Conservation (phyloP, 2,113 vertebrate species). For the Arothron firmamentum region DNA sequence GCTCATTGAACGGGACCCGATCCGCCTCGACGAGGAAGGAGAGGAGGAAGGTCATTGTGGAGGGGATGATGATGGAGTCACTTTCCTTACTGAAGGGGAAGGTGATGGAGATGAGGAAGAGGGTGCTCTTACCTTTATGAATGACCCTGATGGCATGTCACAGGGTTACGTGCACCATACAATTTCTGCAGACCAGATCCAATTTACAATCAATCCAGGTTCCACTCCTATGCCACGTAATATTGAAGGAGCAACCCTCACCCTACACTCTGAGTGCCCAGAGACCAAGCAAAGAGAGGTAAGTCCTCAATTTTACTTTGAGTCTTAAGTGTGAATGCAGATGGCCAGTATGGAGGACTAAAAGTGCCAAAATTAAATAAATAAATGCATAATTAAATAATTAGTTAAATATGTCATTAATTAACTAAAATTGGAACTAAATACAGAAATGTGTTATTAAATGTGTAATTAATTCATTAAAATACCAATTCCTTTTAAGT, state of each 20-base stretch:
- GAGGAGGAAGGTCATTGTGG: conserved; percentile 86
- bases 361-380: too few relatives aligned
- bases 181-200: conserved; percentile 97
- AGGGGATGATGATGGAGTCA: conserved; percentile 79
- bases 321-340: background rate
- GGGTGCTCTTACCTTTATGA: conserved; percentile 85
- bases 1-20: conserved; percentile 94
- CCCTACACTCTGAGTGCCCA: conserved; percentile 95
- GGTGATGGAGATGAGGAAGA: conserved; percentile 84
- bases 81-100: conserved; percentile 87
- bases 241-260: conserved; percentile 96
- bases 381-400: too few relatives aligned
- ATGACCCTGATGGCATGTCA: conserved; percentile 90
- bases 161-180: conserved; percentile 99
- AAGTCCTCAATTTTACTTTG: conserved; percentile 19
- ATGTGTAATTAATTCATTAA: too few relatives aligned
- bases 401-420: too few relatives aligned
- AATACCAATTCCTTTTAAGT: too few relatives aligned
- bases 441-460: too few relatives aligned
- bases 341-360: too few relatives aligned
- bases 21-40: conserved; percentile 81
- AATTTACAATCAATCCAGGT: conserved; percentile 96
- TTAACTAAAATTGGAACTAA: too few relatives aligned
- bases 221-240: conserved; percentile 98
- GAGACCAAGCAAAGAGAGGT: conserved; percentile 96